These are phyloP conservation scores for Nibea albiflora DNA, from an alignment of 2,113 vertebrate species.

Conservation along the genomic window DNA sequence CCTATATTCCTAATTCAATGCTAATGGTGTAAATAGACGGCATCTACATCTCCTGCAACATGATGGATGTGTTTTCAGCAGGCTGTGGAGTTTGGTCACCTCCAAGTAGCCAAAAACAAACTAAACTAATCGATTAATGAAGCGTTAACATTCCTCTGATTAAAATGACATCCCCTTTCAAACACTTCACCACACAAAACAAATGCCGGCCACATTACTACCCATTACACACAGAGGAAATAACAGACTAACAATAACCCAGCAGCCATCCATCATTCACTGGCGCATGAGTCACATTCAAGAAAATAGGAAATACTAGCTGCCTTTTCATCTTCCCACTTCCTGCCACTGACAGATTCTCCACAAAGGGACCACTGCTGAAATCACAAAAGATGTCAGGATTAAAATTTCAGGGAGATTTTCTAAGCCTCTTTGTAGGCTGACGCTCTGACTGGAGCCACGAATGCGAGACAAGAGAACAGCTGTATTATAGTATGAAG, in stretches of 20 bases:
- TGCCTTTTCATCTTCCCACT: not conserved
- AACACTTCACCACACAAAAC: not conserved
- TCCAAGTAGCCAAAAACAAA: not conserved
- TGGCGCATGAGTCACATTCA: not conserved
- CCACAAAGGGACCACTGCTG: not conserved
- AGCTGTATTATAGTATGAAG: not conserved
- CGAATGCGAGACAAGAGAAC: not conserved
- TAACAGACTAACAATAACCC: not conserved
- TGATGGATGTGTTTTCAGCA: not conserved
- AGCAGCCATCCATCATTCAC: not conserved
- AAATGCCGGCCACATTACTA: not conserved
- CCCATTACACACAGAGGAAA: not conserved
- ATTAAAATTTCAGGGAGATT: constrained; percentile 10
- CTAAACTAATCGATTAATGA: too few relatives aligned
- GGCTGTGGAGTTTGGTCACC: not conserved
- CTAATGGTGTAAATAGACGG: not conserved
- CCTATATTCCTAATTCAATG: not conserved
- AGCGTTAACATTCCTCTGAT: not conserved
- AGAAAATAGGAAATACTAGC: not conserved
- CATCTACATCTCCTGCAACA: not conserved
- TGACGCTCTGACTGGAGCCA: not conserved
- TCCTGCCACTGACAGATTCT: not conserved
- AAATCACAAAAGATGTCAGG: not conserved
- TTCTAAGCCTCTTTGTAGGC: not conserved
- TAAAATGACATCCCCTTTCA: not conserved